Conservation (phyloP, 2,797 vertebrate species). For the Thalassophryne amazonica region DNA sequence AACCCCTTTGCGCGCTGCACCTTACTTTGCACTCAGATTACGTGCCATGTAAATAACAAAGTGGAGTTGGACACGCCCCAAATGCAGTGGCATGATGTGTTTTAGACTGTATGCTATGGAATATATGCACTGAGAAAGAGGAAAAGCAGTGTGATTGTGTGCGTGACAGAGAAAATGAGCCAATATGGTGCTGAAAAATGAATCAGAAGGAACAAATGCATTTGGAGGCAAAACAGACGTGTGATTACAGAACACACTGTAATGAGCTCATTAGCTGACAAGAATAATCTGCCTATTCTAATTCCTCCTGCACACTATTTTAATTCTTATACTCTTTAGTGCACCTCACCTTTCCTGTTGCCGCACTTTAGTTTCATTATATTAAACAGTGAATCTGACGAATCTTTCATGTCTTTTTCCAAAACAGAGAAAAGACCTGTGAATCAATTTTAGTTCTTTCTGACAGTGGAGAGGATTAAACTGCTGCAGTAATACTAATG, state of each 20-base stretch:
- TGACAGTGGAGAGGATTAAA: constrained; percentile 25
- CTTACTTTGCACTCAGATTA: too few relatives aligned
- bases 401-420: constrained; percentile 30
- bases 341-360: constrained; percentile 34
- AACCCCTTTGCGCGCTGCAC: too few relatives aligned
- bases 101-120: too few relatives aligned
- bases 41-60: too few relatives aligned
- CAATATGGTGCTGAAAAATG: background rate
- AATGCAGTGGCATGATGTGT: too few relatives aligned
- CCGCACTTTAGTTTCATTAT: constrained; percentile 39
- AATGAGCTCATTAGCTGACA: constrained; percentile 50
- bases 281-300: constrained; percentile 54
- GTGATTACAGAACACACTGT: constrained; percentile 48
- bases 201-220: constrained; percentile 29
- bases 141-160: background rate
- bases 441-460: constrained; percentile 6
- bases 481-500: background rate
- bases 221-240: constrained; percentile 34
- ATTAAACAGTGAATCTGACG: constrained; percentile 26
- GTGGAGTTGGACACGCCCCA: too few relatives aligned
- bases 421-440: background rate
- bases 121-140: background rate
- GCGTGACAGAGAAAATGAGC: constrained; percentile 1
- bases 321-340: constrained; percentile 25
- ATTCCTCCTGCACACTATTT: constrained; percentile 53